Conservation (phyloP, 1,140 invertebrate genomes). For the Rhopalosiphum maidis region DNA sequence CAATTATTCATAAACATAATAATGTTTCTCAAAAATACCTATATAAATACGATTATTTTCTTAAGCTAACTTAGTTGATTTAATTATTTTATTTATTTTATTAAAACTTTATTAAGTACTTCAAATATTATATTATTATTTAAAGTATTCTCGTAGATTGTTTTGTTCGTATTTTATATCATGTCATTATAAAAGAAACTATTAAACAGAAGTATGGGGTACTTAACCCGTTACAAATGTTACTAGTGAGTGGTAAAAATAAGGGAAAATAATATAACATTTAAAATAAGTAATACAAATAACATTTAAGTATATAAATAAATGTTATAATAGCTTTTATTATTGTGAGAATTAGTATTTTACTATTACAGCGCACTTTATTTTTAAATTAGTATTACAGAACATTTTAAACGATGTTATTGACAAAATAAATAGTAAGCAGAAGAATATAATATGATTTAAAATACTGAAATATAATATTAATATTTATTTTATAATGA, state of each 20-base stretch:
- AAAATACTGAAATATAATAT: neutral
- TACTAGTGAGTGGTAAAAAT: neutral
- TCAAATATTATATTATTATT: neutral
- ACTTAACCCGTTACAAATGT: neutral
- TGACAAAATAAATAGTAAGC: neutral
- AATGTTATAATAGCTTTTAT: no score
- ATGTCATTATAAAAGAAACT: neutral
- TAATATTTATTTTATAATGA: neutral
- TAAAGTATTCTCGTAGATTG: neutral
- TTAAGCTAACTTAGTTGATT: neutral
- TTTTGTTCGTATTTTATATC: neutral
- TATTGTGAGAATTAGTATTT: neutral
- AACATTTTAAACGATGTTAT: neutral
- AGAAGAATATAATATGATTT: neutral
- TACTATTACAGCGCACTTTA: neutral
- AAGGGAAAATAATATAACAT: neutral
- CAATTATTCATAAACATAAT: neutral
- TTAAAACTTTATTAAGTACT: neutral
- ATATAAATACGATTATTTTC: neutral
- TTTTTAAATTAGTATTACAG: neutral
- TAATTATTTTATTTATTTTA: neutral
- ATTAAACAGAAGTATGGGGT: neutral
- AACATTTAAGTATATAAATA: neutral
- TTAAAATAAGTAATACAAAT: neutral
- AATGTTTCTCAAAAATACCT: neutral